A percentile compares a stretch with the other conserved stretches of the same genome.
These are phyloP conservation scores for Drosophila putrida DNA, from an alignment of 2,888 invertebrate genomes.

Conservation along the genomic window DNA sequence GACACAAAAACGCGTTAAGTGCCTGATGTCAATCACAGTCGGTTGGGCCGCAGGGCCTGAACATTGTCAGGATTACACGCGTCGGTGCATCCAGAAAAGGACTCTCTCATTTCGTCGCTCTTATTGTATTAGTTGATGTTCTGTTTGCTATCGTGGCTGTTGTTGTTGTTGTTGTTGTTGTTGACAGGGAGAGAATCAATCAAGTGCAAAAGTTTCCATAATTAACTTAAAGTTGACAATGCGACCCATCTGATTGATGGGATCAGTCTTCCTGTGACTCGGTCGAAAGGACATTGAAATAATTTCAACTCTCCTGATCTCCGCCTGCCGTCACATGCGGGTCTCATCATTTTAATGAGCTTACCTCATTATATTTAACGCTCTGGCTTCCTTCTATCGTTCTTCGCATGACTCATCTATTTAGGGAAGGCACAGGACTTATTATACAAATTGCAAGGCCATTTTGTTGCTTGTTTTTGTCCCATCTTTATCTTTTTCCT, in stretches of 20 bases:
- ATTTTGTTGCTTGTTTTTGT: conserved; percentile 35
- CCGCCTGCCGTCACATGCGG: conserved; percentile 28
- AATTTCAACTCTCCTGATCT: conserved; percentile 7
- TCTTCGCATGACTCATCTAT: conserved; percentile 21
- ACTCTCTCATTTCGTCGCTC: conserved; percentile 2
- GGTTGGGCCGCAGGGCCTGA: conserved; percentile 24
- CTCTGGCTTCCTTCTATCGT: conserved; percentile 23
- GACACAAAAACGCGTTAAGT: conserved; percentile 69
- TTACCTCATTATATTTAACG: conserved; percentile 74
- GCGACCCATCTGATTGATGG: conserved; percentile 69
- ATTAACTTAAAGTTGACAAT: conserved; percentile 77
- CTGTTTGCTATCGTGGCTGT: neutral
- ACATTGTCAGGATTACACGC: conserved; percentile 64
- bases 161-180: neutral
- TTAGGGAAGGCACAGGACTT: conserved; percentile 37
- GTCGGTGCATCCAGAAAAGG: conserved; percentile 43
- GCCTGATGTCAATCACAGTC: conserved; percentile 70
- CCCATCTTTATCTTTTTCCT: neutral
- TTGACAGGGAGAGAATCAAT: conserved; percentile 58
- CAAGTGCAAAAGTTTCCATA: conserved; percentile 67
- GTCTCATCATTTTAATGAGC: conserved; percentile 76
- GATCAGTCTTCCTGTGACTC: conserved; percentile 23
- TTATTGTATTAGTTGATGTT: neutral
- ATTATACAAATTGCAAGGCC: conserved; percentile 62
- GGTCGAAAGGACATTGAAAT: conserved; percentile 17